Conservation (phyloP, 2,113 vertebrate genomes). For the Orycteropus afer region DNA sequence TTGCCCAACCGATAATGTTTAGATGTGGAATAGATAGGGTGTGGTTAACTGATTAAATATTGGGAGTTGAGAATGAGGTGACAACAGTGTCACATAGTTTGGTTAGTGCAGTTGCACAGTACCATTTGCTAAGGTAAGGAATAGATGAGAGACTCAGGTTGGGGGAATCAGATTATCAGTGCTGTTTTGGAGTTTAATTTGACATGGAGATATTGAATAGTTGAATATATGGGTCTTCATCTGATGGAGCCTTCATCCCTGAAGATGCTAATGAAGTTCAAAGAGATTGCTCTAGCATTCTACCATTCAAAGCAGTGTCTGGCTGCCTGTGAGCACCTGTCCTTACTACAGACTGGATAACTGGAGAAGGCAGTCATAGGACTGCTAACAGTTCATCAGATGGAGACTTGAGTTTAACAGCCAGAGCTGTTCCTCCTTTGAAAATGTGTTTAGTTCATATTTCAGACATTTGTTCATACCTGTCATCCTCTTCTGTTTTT, state of each 20-base stretch:
- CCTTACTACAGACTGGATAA: background rate
- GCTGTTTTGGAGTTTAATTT: background rate
- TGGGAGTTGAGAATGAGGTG: background rate
- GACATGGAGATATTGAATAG: background rate
- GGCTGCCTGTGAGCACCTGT: background rate
- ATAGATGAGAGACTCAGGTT: background rate
- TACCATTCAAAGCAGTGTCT: background rate
- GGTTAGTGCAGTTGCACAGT: background rate
- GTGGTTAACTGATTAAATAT: background rate
- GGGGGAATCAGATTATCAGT: background rate
- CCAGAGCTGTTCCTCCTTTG: background rate
- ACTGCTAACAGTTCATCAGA: background rate
- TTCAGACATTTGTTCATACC: background rate
- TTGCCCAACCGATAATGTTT: too few relatives aligned
- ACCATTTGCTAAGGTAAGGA: background rate
- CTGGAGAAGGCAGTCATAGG: background rate
- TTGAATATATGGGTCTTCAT: background rate
- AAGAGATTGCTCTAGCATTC: too few relatives aligned
- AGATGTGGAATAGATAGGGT: background rate
- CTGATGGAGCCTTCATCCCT: background rate
- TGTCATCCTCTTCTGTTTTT: background rate
- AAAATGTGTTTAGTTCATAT: background rate
- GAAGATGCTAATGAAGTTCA: background rate
- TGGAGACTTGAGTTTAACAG: background rate
- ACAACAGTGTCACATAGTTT: fast-evolving